A percentile compares a stretch with the other conserved stretches of the same genome.
phyloP scores from a whole-genome alignment of 2,113 vertebrate species.

The Crypturellus undulatus region DNA sequence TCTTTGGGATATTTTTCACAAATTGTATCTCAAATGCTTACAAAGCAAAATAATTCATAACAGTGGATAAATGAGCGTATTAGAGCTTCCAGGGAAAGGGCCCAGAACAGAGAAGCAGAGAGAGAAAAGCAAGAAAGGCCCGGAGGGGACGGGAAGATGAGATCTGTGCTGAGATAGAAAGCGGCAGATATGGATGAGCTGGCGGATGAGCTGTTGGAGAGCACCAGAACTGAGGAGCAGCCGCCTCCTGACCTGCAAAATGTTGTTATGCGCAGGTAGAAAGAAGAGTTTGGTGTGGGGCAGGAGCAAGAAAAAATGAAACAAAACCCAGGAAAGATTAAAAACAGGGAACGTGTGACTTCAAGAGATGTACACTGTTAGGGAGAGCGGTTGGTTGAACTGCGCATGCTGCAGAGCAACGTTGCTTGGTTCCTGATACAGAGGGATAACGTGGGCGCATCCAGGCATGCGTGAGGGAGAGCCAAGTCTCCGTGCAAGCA shows the following conservation, averaged over 20 bases:
- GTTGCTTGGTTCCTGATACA: not conserved
- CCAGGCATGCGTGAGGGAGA: rapidly evolving
- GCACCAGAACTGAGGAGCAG: not conserved
- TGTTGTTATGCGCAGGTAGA: not conserved
- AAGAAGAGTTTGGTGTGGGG: not conserved
- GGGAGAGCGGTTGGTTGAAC: not conserved
- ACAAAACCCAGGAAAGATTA: not conserved
- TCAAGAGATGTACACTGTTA: not conserved
- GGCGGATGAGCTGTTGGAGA: not conserved
- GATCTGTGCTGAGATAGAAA: not conserved
- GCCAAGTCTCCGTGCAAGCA: not conserved
- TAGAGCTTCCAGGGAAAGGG: not conserved
- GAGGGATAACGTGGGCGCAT: rapidly evolving
- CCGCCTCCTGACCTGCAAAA: rapidly evolving
- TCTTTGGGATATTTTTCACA: not conserved
- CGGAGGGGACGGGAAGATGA: not conserved
- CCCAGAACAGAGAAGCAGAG: not conserved
- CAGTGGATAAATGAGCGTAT: conserved; percentile 5
- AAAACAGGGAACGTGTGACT: not conserved
- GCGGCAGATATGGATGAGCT: not conserved
- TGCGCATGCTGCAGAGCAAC: not conserved
- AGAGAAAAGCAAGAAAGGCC: not conserved
- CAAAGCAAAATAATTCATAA: conserved; percentile 15
- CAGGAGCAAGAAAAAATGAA: not conserved
- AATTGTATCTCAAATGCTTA: conserved; percentile 12